These are phyloP conservation scores for Cryptocephalus moraei DNA, from an alignment of 2,888 invertebrate genomes.

Conservation along the genomic window DNA sequence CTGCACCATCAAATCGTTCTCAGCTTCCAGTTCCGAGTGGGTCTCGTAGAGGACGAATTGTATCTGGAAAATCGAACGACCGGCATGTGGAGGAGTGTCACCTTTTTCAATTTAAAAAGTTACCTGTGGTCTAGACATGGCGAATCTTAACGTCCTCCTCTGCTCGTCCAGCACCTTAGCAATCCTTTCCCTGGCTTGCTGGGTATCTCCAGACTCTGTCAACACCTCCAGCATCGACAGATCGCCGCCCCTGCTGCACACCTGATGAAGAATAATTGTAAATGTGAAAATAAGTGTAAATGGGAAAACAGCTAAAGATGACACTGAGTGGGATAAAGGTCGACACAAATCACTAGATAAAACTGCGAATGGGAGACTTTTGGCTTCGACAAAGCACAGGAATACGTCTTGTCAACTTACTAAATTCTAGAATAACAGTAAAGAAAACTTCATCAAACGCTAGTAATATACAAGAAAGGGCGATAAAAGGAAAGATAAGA, in stretches of 20 bases:
- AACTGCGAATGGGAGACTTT: too few relatives aligned
- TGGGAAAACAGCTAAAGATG: too few relatives aligned
- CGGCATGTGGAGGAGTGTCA: neutral
- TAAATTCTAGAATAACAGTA: too few relatives aligned
- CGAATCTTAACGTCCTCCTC: slow-evolving; percentile 58
- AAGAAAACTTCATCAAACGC: too few relatives aligned
- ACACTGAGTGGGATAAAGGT: too few relatives aligned
- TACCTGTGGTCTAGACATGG: slow-evolving; percentile 71
- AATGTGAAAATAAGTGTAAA: too few relatives aligned
- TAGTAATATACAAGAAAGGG: too few relatives aligned
- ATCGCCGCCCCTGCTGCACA: slow-evolving; percentile 71
- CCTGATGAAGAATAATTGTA: slow-evolving; percentile 17
- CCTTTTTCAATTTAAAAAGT: slow-evolving; percentile 3
- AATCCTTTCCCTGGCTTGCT: slow-evolving; percentile 50
- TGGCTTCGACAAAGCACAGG: too few relatives aligned
- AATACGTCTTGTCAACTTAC: too few relatives aligned
- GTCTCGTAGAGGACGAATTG: slow-evolving; percentile 75
- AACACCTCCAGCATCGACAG: slow-evolving; percentile 62
- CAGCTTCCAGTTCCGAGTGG: slow-evolving; percentile 64
- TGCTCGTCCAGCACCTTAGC: slow-evolving; percentile 64
- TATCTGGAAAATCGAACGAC: slow-evolving; percentile 39
- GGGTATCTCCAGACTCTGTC: slow-evolving; percentile 57
- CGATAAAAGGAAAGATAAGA: too few relatives aligned
- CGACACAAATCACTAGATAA: too few relatives aligned
- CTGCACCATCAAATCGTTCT: slow-evolving; percentile 64